Percentiles rank a stretch among this genome's conserved stretches.
phyloP scores from a whole-genome alignment of 2,888 invertebrate genomes.

The Pseudanteris insignis region DNA sequence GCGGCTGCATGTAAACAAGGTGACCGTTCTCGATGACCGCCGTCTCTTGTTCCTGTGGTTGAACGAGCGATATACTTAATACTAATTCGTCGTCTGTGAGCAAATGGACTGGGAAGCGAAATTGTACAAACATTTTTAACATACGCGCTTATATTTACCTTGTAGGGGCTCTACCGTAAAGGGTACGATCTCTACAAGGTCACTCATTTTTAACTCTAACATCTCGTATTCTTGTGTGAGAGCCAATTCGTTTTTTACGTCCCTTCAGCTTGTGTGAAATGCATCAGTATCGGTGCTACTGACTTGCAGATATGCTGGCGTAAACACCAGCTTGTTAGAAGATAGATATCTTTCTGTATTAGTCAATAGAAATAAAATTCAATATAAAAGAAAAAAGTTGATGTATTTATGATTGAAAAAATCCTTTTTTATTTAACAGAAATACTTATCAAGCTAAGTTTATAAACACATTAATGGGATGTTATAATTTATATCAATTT shows the following conservation, averaged over 20 bases:
- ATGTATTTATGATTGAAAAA: too few species aligned
- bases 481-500: too few species aligned
- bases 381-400: too few species aligned
- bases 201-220: slow-evolving; percentile 10
- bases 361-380: too few species aligned
- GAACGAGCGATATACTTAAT: slow-evolving; percentile 66
- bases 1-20: too few species aligned
- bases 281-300: too few species aligned
- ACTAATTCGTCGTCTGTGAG: slow-evolving; percentile 58
- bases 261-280: slow-evolving; percentile 3
- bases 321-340: too few species aligned
- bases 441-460: too few species aligned
- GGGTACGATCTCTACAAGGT: slow-evolving; percentile 26
- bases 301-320: too few species aligned
- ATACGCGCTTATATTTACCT: slow-evolving; percentile 43
- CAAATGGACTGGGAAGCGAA: slow-evolving; percentile 41
- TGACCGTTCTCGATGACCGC: slow-evolving; percentile 47
- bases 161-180: slow-evolving; percentile 40
- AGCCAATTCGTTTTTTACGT: slow-evolving; percentile 8
- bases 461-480: too few species aligned
- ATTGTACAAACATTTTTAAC: slow-evolving; percentile 45
- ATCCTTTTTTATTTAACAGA: too few species aligned
- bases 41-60: slow-evolving; percentile 58
- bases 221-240: not conserved
- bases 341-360: too few species aligned